Percentiles rank a stretch among this genome's conserved stretches.
These are phyloP conservation scores for Lipotes vexillifer DNA, from an alignment of 2,113 vertebrate genomes.

Conservation along the genomic window DNA sequence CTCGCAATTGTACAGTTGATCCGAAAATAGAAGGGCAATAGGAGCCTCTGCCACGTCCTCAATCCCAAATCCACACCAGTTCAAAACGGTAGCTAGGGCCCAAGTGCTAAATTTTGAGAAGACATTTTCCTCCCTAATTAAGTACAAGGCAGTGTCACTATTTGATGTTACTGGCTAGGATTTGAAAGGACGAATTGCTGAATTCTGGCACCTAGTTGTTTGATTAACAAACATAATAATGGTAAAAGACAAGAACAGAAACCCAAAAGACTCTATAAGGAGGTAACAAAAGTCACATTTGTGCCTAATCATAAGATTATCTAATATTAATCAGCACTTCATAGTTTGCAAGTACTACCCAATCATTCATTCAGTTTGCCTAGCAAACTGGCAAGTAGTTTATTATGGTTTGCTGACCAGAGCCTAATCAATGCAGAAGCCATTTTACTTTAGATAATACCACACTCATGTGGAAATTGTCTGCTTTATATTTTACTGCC, in stretches of 20 bases:
- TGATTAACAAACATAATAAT: conserved; percentile 2
- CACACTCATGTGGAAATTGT: conserved; percentile 26
- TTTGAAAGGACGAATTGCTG: neutral
- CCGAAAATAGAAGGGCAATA: neutral
- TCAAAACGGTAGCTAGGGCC: neutral
- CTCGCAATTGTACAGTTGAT: neutral
- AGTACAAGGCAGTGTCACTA: neutral
- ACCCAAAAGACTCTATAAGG: neutral
- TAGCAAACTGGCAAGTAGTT: neutral
- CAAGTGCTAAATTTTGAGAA: neutral
- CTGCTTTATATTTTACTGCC: conserved; percentile 30
- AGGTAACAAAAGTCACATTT: neutral
- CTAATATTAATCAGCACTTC: conserved; percentile 6
- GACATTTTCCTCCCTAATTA: neutral
- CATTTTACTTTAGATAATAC: conserved; percentile 39
- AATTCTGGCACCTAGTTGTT: neutral
- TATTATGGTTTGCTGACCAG: conserved; percentile 43
- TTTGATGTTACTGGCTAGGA: neutral
- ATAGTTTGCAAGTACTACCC: neutral
- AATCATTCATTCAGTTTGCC: conserved; percentile 10
- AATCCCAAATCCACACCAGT: neutral
- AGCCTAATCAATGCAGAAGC: conserved; percentile 41
- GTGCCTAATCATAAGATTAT: neutral
- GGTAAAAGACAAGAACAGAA: neutral
- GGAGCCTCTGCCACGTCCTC: neutral